phyloP scores from a whole-genome alignment of 2,888 invertebrate species.

The Clitarchus hookeri region DNA sequence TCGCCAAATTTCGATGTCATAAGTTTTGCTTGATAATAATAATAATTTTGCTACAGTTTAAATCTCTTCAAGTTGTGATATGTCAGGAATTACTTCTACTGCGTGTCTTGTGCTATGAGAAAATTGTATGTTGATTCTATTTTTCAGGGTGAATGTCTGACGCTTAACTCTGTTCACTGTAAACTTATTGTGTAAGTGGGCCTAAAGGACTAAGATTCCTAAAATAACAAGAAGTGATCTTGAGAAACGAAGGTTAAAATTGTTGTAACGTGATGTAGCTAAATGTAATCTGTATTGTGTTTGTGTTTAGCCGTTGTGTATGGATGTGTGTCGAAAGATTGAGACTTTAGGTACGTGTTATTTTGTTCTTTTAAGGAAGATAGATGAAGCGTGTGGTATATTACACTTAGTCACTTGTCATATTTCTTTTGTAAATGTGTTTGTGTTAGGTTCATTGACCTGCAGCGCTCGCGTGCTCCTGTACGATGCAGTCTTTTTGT shows the following conservation, averaged over 20 bases:
- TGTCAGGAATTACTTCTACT: not conserved
- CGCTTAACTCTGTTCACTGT: not conserved
- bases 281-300: not conserved
- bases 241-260: not conserved
- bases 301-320: slow-evolving; percentile 17
- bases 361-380: no score
- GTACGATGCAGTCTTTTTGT: not conserved
- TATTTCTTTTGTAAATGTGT: not conserved
- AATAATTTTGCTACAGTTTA: not conserved
- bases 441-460: not conserved
- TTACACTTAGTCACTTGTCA: not conserved
- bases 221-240: slow-evolving; percentile 19
- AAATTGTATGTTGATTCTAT: not conserved
- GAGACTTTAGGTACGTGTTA: no score
- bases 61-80: not conserved
- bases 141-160: not conserved
- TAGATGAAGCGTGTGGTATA: not conserved
- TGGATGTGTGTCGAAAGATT: not conserved
- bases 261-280: slow-evolving; percentile 18
- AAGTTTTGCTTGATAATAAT: not conserved
- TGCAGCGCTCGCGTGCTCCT: not conserved
- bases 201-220: slow-evolving; percentile 16
- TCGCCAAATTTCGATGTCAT: not conserved
- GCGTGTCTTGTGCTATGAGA: not conserved
- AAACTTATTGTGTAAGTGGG: slow-evolving; percentile 14